phyloP scores from a whole-genome alignment of 2,888 invertebrate species.

The Ichneumon xanthorius region DNA sequence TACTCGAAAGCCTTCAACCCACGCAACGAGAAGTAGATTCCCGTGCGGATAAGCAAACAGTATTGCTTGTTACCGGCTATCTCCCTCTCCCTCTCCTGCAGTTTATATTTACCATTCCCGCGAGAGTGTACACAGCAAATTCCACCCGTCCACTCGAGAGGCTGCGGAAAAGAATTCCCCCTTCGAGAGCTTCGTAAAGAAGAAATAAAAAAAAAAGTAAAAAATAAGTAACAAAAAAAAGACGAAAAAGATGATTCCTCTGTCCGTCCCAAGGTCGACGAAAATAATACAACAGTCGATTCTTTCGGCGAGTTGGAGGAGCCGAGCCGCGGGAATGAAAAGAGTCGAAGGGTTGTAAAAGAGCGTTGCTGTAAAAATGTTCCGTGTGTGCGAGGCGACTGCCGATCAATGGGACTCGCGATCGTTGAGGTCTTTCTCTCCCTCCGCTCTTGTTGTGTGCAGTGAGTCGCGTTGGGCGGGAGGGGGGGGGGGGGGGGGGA shows the following conservation, averaged over 20 bases:
- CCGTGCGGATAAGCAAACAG: slow-evolving; percentile 54
- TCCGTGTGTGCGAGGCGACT: slow-evolving; percentile 44
- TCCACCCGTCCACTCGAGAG: not conserved
- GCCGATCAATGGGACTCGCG: slow-evolving; percentile 64
- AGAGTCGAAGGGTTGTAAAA: not conserved
- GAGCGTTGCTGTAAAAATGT: slow-evolving; percentile 17
- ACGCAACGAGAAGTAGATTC: slow-evolving; percentile 35
- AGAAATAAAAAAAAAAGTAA: not conserved
- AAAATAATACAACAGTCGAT: slow-evolving; percentile 56
- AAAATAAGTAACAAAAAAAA: slow-evolving; percentile 1
- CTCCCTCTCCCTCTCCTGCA: not conserved
- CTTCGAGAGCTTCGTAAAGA: not conserved
- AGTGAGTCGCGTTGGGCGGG: slow-evolving; percentile 27
- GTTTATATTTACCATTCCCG: not conserved
- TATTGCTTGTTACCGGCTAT: slow-evolving; percentile 7
- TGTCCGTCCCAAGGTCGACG: slow-evolving; percentile 55
- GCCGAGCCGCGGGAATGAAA: not conserved
- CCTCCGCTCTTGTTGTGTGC: slow-evolving; percentile 4
- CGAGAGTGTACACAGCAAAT: slow-evolving; percentile 2
- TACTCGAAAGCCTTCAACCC: slow-evolving; percentile 45
- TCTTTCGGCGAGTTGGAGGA: slow-evolving; percentile 24
- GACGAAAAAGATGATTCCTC: not conserved
- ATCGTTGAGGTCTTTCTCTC: slow-evolving; percentile 28
- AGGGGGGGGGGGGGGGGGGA: too few species aligned
- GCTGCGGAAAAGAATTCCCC: not conserved